These are phyloP conservation scores for Microctonus brassicae DNA, from an alignment of 2,888 invertebrate species.

Conservation along the genomic window DNA sequence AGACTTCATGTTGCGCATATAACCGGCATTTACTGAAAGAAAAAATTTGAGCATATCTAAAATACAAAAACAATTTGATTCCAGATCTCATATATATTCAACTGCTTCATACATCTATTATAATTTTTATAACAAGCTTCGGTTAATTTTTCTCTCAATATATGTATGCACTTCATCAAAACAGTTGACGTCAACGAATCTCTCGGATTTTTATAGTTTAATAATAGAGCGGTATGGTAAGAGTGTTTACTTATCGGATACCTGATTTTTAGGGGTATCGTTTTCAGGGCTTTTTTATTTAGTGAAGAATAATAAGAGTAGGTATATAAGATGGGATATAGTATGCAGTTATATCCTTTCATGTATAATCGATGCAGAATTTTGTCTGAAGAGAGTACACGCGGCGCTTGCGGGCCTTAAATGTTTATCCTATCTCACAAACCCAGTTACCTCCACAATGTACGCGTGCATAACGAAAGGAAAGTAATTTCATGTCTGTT, in stretches of 20 bases:
- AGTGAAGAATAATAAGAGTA: slow-evolving; percentile 18
- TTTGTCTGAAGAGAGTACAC: slow-evolving; percentile 34
- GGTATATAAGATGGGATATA: slow-evolving; percentile 17
- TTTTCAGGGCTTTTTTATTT: slow-evolving; percentile 2
- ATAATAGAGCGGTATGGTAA: slow-evolving; percentile 59
- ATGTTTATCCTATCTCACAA: slow-evolving; percentile 12
- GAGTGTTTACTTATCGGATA: slow-evolving; percentile 62
- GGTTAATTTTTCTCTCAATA: not conserved
- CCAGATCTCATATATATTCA: not conserved
- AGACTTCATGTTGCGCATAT: too few species aligned
- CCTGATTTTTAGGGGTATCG: slow-evolving; percentile 43
- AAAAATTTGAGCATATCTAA: too few species aligned
- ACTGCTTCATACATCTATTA: not conserved
- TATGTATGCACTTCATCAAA: not conserved
- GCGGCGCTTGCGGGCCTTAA: slow-evolving; percentile 26
- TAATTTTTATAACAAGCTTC: slow-evolving; percentile 9
- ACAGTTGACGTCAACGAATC: slow-evolving; percentile 30
- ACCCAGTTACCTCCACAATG: slow-evolving; percentile 17
- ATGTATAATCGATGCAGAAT: slow-evolving; percentile 42
- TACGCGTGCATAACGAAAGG: slow-evolving; percentile 32
- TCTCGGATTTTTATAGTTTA: slow-evolving; percentile 56
- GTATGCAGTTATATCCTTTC: slow-evolving; percentile 10
- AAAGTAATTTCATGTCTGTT: slow-evolving; percentile 42
- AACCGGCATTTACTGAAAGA: too few species aligned
- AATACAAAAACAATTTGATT: too few species aligned